A percentile compares a stretch with the other conserved stretches of the same genome.
phyloP scores from a whole-genome alignment of 2,797 vertebrate species.

The Poecilia velifera region DNA sequence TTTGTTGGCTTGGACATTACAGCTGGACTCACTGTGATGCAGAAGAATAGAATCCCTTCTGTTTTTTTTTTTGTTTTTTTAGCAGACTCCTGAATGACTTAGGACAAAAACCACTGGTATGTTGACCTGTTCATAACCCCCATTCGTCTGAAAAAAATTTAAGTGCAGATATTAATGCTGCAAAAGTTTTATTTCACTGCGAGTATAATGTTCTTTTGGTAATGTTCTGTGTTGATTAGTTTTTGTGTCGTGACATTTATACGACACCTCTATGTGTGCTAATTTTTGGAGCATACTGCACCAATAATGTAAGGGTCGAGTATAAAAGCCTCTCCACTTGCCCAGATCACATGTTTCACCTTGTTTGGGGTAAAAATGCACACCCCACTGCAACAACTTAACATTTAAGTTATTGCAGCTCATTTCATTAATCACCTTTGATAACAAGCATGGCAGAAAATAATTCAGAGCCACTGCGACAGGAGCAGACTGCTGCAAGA shows the following conservation, averaged over 20 bases:
- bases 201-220: background rate
- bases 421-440: no score
- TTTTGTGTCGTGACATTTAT: background rate
- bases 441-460: no score
- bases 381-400: no score
- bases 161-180: background rate
- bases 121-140: background rate
- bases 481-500: no score
- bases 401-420: no score
- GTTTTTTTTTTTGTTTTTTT: background rate
- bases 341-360: no score
- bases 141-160: background rate
- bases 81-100: background rate
- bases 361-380: no score
- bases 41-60: background rate
- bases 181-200: background rate
- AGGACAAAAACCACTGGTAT: background rate
- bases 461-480: no score
- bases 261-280: no score
- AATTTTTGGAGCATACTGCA: no score
- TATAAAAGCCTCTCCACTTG: no score
- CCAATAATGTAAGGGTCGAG: no score
- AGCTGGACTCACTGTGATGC: background rate
- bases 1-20: background rate
- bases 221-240: background rate